A percentile compares a stretch with the other conserved stretches of the same genome.
phyloP scores from a whole-genome alignment of 2,797 vertebrate genomes.

The Triplophysa yarkandensis region DNA sequence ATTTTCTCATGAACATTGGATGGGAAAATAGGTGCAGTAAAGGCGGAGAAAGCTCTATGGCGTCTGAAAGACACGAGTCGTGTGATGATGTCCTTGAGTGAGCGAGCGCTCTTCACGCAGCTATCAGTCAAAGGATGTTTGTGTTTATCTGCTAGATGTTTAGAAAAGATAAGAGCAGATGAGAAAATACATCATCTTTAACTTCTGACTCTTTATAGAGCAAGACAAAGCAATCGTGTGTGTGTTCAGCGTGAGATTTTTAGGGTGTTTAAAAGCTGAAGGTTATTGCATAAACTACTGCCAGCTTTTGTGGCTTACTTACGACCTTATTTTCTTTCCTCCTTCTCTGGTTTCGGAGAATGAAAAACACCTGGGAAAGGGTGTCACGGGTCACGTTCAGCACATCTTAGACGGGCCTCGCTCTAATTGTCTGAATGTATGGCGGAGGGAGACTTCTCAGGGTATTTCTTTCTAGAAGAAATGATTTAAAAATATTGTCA shows the following conservation, averaged over 20 bases:
- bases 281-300: constrained; percentile 42
- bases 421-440: not conserved
- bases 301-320: constrained; percentile 18
- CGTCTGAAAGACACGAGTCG: constrained; percentile 8
- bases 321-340: not conserved
- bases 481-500: not conserved
- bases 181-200: constrained; percentile 11
- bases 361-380: constrained; percentile 31
- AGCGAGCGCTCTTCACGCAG: not conserved
- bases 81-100: constrained; percentile 24
- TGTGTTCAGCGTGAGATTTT: not conserved
- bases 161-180: not conserved
- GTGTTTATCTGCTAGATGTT: constrained; percentile 15
- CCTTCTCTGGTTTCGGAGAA: constrained; percentile 8
- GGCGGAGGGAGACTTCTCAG: not conserved
- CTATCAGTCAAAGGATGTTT: not conserved
- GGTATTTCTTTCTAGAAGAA: not conserved
- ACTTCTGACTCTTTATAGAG: not conserved
- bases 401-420: not conserved
- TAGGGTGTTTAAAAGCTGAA: constrained; percentile 27
- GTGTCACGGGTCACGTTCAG: not conserved
- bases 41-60: constrained; percentile 12
- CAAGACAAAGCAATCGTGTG: not conserved
- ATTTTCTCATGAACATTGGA: constrained; percentile 11
- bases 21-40: constrained; percentile 7